These are phyloP conservation scores for Lycopodina hypogea DNA, from an alignment of 37 sponge, comb jelly and placozoan species.

Conservation along the genomic window DNA sequence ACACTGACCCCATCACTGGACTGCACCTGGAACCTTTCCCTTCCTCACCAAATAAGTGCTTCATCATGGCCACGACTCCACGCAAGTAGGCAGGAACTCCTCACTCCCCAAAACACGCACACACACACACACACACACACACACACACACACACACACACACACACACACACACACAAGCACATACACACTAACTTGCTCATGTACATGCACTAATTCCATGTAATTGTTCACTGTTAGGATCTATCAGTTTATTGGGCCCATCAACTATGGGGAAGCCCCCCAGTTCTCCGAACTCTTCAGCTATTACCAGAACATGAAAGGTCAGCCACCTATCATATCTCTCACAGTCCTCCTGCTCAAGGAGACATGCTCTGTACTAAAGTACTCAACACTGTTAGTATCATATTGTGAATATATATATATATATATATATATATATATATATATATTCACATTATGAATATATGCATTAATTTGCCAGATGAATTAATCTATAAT, in stretches of 20 bases:
- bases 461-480: too few relatives aligned
- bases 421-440: too few relatives aligned
- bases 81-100: slow-evolving; percentile 8
- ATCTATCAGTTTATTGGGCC: slow-evolving; percentile 90
- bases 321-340: slow-evolving; percentile 5
- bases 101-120: neutral
- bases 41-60: slow-evolving; percentile 35
- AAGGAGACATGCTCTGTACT: too few relatives aligned
- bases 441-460: too few relatives aligned
- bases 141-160: neutral
- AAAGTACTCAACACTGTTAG: neutral
- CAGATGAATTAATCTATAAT: too few relatives aligned
- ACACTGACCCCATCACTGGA: slow-evolving; percentile 52
- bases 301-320: slow-evolving; percentile 28
- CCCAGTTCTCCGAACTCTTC: slow-evolving; percentile 49
- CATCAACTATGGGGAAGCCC: slow-evolving; percentile 18
- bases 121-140: neutral
- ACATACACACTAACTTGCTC: too few relatives aligned
- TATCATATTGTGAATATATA: neutral
- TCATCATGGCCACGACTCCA: slow-evolving; percentile 58
- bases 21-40: slow-evolving; percentile 50
- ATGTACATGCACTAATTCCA: neutral
- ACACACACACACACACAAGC: neutral
- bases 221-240: slow-evolving; percentile 10
- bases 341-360: too few relatives aligned